These are phyloP conservation scores for Mormyrus lacerda DNA, from an alignment of 2,113 vertebrate species.

Conservation along the genomic window DNA sequence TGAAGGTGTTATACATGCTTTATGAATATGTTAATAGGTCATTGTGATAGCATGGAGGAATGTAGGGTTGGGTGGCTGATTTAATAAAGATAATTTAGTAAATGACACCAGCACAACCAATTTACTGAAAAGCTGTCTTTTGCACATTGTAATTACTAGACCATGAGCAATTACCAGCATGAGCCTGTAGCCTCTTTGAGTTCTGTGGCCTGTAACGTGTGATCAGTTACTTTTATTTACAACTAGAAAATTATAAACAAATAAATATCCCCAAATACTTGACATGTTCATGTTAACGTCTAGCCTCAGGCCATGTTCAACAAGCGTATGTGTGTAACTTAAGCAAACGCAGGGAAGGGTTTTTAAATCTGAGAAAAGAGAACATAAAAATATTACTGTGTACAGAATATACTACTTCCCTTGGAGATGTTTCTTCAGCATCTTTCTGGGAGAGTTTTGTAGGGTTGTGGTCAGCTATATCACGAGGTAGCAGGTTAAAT, in stretches of 20 bases:
- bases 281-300: not conserved
- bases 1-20: not conserved
- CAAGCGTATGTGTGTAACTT: not conserved
- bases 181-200: not conserved
- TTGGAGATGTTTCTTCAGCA: not conserved
- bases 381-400: not conserved
- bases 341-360: not conserved
- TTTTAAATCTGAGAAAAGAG: not conserved
- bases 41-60: not conserved
- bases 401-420: not conserved
- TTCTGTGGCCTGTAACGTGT: not conserved
- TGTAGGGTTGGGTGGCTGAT: not conserved
- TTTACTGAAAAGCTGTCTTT: not conserved
- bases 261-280: not conserved
- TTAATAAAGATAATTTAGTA: constrained; percentile 2
- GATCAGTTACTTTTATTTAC: not conserved
- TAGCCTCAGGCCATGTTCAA: not conserved
- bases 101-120: not conserved
- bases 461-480: not conserved
- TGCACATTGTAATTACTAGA: not conserved
- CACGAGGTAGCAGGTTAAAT: not conserved
- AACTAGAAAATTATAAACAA: not conserved
- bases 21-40: not conserved
- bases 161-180: not conserved
- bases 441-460: not conserved